These are phyloP conservation scores for Deilephila elpenor DNA, from an alignment of 2,888 invertebrate genomes.

Conservation along the genomic window DNA sequence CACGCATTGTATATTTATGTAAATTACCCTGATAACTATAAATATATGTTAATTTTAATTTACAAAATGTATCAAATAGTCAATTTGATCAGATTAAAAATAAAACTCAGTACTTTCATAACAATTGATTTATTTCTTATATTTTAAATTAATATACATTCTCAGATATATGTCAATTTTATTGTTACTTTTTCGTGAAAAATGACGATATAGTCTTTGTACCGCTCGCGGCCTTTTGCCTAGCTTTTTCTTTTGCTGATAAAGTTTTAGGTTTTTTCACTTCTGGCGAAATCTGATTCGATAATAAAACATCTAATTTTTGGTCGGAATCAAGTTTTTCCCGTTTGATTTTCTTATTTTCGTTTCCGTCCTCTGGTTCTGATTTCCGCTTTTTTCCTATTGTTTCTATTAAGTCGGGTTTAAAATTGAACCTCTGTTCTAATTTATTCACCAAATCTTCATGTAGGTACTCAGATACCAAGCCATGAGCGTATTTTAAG, in stretches of 20 bases:
- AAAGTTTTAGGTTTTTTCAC: slow-evolving; percentile 81
- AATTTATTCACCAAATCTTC: slow-evolving; percentile 87
- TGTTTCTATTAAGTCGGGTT: slow-evolving; percentile 82
- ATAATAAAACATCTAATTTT: slow-evolving; percentile 54
- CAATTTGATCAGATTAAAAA: not conserved
- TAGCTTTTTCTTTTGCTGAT: slow-evolving; percentile 89
- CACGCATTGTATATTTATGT: too few species aligned
- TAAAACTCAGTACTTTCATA: not conserved
- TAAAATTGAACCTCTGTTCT: slow-evolving; percentile 86
- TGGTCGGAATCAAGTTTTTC: slow-evolving; percentile 63
- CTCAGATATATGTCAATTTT: slow-evolving; percentile 31
- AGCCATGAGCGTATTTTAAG: slow-evolving; percentile 90
- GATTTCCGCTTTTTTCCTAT: slow-evolving; percentile 84
- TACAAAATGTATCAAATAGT: too few species aligned
- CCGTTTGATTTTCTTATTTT: slow-evolving; percentile 69
- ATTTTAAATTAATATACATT: not conserved
- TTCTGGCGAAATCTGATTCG: slow-evolving; percentile 63
- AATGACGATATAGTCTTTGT: slow-evolving; percentile 92
- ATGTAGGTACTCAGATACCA: slow-evolving; percentile 91
- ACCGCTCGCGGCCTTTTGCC: slow-evolving; percentile 91
- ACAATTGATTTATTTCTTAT: slow-evolving; percentile 14
- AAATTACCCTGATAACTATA: not conserved
- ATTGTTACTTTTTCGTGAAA: slow-evolving; percentile 87
- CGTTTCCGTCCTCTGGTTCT: slow-evolving; percentile 61
- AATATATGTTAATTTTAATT: not conserved